phyloP scores from a whole-genome alignment of 2,888 invertebrate species.

The Ariolimax columbianus region DNA sequence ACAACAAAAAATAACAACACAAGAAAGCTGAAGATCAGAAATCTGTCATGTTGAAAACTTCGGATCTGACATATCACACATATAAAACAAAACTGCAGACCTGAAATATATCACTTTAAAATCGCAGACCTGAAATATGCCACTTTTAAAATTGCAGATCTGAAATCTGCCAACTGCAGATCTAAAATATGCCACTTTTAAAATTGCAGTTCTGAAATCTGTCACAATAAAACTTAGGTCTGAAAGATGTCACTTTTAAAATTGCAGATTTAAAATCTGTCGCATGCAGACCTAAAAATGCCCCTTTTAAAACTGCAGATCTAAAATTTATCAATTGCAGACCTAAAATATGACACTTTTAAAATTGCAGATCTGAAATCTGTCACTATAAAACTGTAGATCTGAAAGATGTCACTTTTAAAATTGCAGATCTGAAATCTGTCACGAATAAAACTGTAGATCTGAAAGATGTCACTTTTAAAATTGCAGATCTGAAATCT shows the following conservation, averaged over 20 bases:
- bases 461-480: background rate
- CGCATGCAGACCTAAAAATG: too few species aligned
- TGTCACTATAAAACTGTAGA: background rate
- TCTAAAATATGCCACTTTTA: too few species aligned
- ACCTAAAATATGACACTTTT: too few species aligned
- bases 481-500: too few species aligned
- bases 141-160: too few species aligned
- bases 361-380: too few species aligned
- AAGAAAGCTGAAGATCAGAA: background rate
- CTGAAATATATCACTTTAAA: too few species aligned
- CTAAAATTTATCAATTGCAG: background rate
- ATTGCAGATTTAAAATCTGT: too few species aligned
- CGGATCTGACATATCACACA: background rate
- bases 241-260: background rate
- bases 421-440: background rate
- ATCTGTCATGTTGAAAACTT: background rate
- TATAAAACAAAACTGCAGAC: too few species aligned
- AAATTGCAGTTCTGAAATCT: background rate
- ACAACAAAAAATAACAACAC: too few species aligned
- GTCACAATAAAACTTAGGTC: background rate
- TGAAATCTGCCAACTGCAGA: too few species aligned
- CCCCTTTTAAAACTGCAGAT: background rate
- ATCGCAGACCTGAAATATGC: too few species aligned
- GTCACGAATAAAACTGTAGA: background rate
- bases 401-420: background rate